Evolutionary conservation across 2,888 invertebrate genomes (phyloP).

Genomic region (Nematopogon swammerdamellus): DNA sequence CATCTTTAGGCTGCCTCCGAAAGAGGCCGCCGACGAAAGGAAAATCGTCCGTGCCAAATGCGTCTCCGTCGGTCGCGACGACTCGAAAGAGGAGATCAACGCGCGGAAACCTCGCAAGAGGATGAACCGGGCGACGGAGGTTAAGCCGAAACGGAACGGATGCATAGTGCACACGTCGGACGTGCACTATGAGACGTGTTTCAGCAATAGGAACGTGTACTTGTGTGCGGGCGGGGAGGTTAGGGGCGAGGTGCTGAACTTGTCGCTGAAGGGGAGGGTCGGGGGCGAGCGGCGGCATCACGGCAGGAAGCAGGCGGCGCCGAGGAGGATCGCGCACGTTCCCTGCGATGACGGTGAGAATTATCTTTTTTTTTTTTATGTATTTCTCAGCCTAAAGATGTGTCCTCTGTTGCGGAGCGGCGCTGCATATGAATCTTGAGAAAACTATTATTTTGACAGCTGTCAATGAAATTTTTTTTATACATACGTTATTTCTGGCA

Average conservation of each 20-base stretch:
- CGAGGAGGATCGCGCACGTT: conserved; percentile 31
- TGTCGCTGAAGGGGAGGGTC: conserved; percentile 32
- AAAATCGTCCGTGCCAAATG: background rate
- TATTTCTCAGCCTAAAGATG: no score
- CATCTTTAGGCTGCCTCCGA: background rate
- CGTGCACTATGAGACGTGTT: background rate
- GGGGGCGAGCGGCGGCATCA: conserved; percentile 29
- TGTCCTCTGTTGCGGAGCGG: no score
- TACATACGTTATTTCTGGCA: no score
- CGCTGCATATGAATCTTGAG: no score
- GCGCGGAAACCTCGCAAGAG: background rate
- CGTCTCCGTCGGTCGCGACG: background rate
- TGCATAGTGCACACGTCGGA: background rate
- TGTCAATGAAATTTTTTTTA: no score
- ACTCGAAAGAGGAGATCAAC: background rate
- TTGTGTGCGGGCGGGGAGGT: background rate
- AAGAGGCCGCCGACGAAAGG: background rate
- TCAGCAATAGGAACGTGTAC: no score
- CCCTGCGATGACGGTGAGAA: conserved; percentile 32
- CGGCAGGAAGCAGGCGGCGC: conserved; percentile 42
- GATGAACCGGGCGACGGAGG: background rate
- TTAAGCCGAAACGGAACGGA: background rate
- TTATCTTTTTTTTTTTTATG: conserved; percentile 6
- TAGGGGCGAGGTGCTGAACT: conserved; percentile 28
- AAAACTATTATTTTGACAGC: no score